Evolutionary conservation across 1,140 invertebrate species (phyloP).

Genomic region (Chymomyza costata): DNA sequence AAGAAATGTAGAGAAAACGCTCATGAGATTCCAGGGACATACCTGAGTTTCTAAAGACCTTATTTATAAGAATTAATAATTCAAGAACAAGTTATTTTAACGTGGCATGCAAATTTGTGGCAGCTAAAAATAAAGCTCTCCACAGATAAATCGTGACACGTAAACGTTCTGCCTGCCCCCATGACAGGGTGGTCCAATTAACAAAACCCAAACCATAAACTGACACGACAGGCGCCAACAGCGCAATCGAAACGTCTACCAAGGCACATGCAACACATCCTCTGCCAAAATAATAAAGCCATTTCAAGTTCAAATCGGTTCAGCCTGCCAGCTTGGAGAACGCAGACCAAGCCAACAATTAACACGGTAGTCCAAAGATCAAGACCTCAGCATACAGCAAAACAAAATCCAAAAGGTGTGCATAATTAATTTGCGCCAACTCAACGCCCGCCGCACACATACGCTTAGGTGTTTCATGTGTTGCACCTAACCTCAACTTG

Average conservation of each 20-base stretch:
- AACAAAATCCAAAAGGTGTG: conserved; percentile 53
- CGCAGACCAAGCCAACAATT: conserved; percentile 42
- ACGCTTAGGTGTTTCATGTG: neutral
- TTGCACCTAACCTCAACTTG: conserved; percentile 20
- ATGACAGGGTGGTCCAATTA: conserved; percentile 65
- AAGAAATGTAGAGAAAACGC: too few species aligned
- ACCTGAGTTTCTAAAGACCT: conserved; percentile 39
- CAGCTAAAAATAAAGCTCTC: conserved; percentile 38
- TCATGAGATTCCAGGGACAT: too few species aligned
- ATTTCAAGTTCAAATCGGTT: conserved; percentile 67
- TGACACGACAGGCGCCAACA: conserved; percentile 38
- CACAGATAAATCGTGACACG: conserved; percentile 37
- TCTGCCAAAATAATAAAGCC: conserved; percentile 62
- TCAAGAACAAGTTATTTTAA: too few species aligned
- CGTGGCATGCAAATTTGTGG: conserved; percentile 46
- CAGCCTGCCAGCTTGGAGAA: conserved; percentile 17
- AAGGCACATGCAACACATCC: conserved; percentile 29
- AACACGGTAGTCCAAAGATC: conserved; percentile 70
- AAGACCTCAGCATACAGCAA: conserved; percentile 52
- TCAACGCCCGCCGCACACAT: conserved; percentile 12
- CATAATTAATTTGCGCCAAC: conserved; percentile 65
- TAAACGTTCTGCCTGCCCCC: conserved; percentile 2
- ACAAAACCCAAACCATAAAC: conserved; percentile 28
- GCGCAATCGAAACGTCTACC: neutral
- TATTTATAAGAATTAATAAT: conserved; percentile 55